Evolutionary conservation across 37 sponge, comb jelly and placozoan species (phyloP).

Genomic region (Spongilla lacustris): DNA sequence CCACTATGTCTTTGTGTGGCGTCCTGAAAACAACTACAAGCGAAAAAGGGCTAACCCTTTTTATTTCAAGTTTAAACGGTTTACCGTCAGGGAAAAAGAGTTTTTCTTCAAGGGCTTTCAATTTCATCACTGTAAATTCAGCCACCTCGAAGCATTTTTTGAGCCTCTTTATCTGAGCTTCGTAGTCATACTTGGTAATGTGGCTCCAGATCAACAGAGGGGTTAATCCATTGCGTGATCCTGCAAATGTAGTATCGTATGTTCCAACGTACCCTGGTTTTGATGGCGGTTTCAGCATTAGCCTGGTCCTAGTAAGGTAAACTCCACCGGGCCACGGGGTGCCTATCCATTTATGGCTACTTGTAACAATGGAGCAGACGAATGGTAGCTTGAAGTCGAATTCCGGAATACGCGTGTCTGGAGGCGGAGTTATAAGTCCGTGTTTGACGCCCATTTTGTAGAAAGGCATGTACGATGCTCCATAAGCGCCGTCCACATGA

Average conservation of each 20-base stretch:
- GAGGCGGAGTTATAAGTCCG: background rate
- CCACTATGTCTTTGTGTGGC: slow-evolving; percentile 1
- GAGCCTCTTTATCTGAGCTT: slow-evolving; percentile 3
- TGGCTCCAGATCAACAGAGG: slow-evolving; percentile 13
- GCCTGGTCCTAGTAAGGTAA: slow-evolving; percentile 21
- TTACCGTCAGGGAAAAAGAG: too few relatives aligned
- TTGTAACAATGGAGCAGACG: slow-evolving; percentile 37
- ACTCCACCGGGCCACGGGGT: slow-evolving; percentile 26
- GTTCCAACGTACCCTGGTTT: slow-evolving; percentile 5
- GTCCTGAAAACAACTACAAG: slow-evolving; percentile 15
- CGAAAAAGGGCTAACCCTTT: background rate
- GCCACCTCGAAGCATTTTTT: slow-evolving; percentile 11
- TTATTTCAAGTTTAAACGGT: slow-evolving; percentile 16
- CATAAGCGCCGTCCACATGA: slow-evolving; percentile 43
- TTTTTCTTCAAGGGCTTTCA: slow-evolving; percentile 9
- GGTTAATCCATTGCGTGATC: slow-evolving; percentile 24
- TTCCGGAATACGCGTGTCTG: background rate
- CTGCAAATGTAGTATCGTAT: slow-evolving; percentile 36
- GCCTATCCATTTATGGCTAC: slow-evolving; percentile 38
- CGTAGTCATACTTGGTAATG: slow-evolving; percentile 36
- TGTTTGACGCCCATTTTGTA: slow-evolving; percentile 20
- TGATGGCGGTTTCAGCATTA: background rate
- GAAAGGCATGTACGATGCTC: slow-evolving; percentile 43
- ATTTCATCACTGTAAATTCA: background rate
- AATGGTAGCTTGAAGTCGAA: slow-evolving; percentile 31